Conservation (phyloP, 2,797 vertebrate species). For the Premnoplex brunnescens region DNA sequence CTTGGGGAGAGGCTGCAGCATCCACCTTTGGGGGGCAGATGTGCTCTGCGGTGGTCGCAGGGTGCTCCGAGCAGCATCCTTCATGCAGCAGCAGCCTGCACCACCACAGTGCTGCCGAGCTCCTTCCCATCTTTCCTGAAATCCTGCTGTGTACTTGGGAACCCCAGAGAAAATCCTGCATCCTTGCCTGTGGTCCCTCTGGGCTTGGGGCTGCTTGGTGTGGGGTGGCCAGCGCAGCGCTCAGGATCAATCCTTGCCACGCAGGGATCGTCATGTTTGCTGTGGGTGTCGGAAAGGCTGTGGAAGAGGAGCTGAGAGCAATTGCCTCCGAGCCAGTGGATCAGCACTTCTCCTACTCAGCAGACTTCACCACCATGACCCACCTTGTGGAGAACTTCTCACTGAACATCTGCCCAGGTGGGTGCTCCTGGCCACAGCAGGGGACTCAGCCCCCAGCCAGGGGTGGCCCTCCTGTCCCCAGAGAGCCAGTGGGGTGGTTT, state of each 20-base stretch:
- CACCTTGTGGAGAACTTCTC: constrained; percentile 93
- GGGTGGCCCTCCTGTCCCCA: neutral
- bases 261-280: constrained; percentile 95
- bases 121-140: neutral
- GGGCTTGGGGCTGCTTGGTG: neutral
- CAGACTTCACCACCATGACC: constrained; percentile 90
- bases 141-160: neutral
- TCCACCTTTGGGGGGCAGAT: neutral
- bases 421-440: neutral
- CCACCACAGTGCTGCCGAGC: fast-evolving
- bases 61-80: neutral
- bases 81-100: neutral
- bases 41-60: fast-evolving
- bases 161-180: neutral
- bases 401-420: constrained; percentile 94
- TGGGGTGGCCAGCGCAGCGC: fast-evolving
- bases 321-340: constrained; percentile 92
- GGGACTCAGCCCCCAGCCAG: neutral
- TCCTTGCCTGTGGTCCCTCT: neutral
- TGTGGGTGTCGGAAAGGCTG: constrained; percentile 94
- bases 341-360: constrained; percentile 92
- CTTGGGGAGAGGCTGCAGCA: neutral
- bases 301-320: constrained; percentile 90
- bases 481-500: neutral
- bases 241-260: neutral